Base-by-base conservation (phyloP, 2,888 invertebrate species). In the Eubasilissa splendida region DNA sequence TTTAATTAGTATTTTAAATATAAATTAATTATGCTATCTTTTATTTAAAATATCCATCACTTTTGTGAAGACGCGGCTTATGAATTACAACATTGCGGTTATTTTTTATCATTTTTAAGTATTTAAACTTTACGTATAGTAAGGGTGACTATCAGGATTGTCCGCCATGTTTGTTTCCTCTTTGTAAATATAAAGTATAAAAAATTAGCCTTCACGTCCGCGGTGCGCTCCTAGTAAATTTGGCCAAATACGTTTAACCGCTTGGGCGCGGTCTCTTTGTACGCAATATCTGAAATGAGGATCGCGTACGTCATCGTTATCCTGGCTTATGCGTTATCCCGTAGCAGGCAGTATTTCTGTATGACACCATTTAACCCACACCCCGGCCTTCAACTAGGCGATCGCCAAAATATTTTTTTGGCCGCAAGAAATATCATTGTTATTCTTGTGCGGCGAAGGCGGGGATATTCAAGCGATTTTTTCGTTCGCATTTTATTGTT, bases 281-380 rank as follows among this genome's bases (percentile, higher is more conserved):
- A 74, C 77, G 80, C 80, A 78, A 80, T 82, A 82, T 82, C 80
- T 82, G 75, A 82, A 82, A 82, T 77, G 80, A 80, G 78, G 77
- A 82, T 82, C 77, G 80, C 80, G 82, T 82, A 80, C 77, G 78
- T 82, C 82, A 82, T 82, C 82, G 80, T 82, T 80, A 82, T 80
- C 82, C 82, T 82, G 80, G 80, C 82, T 82, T 82, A 82, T 78
- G 68, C 65, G 79, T 63, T 81, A 74, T 65, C 79, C 70, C 22
- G 79, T 59, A 77, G 76, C 65, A 42, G 9, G 56, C 80, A 80
- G 33, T 74, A 78, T 81, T 78, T 79, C 52, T 70, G 58, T 73
- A 60, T 58, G 52, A 56, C 65, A 59, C 66, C 58, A 71, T 71
- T 71, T 71, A 53, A 71, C 71, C 71, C 63, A 79, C 31, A 71